Base-by-base conservation (phyloP, 2,797 vertebrate species). In the Sebastiscus albofasciatus region DNA sequence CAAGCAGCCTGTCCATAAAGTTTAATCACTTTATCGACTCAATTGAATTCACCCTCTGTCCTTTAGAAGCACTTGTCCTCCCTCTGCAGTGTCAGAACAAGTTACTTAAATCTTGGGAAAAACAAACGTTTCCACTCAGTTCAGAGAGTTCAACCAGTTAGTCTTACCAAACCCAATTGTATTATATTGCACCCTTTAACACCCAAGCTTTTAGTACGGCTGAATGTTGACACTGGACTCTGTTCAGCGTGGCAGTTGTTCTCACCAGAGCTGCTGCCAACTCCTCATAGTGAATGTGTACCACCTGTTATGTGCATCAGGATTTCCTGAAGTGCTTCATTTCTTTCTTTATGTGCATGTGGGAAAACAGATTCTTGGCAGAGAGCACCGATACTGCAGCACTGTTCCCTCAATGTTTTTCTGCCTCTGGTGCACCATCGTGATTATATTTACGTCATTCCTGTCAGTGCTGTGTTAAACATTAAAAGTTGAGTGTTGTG, bases 281-380 rank as follows among this genome's bases (percentile, higher is more conserved):
- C 46, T 81, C 67, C 72, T 82, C 59, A 31, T 61, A 13, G 69
- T 78, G 78, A 42, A 42, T 71, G 29, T 33, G 62, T 42, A 67
- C 77, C 90, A 92, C 89, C 93, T 94, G 93, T 90, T 93, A 83
- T 89, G 60, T 88, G 42, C 91, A 93, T 93, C 90, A 91, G 72
- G 61, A 76, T 72, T 89, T 90, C 69, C 75, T 81, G 24, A 84
- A 84, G 73, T 71, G 8, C 73, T 82, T 79, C 36, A 14, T 67
- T 70, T 74, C 59, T 81, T 81, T 83, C 73, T 87, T 61, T 49
- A 78, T 80, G 75, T 79, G 76, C 79, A 65, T 80, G 73, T 87
- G 86, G 89, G 88, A 90, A 87, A 91, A 86, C 52, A 49, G 80
- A 79, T 62, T 79, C 56, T 80, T 89, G 90, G 87, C 85, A 76